These are phyloP conservation scores for Isotomurus palustris DNA, from an alignment of 2,888 invertebrate genomes.

Conservation along the genomic window DNA sequence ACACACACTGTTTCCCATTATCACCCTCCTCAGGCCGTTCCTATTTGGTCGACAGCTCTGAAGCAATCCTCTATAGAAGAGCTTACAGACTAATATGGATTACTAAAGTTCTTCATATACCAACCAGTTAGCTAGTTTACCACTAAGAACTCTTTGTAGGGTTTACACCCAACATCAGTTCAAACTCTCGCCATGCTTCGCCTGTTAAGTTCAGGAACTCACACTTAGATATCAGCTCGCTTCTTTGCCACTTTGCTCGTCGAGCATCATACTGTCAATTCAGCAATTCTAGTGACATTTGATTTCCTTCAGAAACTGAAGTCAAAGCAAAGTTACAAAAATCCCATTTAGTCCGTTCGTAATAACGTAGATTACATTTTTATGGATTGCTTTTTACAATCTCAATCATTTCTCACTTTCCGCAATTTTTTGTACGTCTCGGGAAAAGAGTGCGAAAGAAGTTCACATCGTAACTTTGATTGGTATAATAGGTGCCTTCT, in stretches of 20 bases:
- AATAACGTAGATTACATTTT: no score
- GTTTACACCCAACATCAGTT: no score
- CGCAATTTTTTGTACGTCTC: background rate
- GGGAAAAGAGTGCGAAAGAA: background rate
- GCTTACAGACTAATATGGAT: no score
- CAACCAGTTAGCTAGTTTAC: background rate
- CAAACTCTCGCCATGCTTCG: no score
- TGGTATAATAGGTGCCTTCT: background rate
- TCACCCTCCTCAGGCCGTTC: slow-evolving; percentile 1
- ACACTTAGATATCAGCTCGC: no score
- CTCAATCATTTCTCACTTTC: slow-evolving; percentile 1
- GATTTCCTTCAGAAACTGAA: background rate
- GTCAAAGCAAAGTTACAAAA: background rate
- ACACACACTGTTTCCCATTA: slow-evolving; percentile 9
- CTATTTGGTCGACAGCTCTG: no score
- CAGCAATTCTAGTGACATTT: slow-evolving; percentile 9
- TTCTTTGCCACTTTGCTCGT: background rate
- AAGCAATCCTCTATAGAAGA: no score
- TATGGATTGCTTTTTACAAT: background rate
- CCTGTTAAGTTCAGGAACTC: no score
- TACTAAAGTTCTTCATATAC: no score
- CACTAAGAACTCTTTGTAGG: no score
- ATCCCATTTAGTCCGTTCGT: slow-evolving; percentile 3
- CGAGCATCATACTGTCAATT: slow-evolving; percentile 8
- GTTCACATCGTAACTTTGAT: background rate